These are phyloP conservation scores for Hermetia illucens DNA, from an alignment of 1,140 invertebrate species.

Conservation along the genomic window DNA sequence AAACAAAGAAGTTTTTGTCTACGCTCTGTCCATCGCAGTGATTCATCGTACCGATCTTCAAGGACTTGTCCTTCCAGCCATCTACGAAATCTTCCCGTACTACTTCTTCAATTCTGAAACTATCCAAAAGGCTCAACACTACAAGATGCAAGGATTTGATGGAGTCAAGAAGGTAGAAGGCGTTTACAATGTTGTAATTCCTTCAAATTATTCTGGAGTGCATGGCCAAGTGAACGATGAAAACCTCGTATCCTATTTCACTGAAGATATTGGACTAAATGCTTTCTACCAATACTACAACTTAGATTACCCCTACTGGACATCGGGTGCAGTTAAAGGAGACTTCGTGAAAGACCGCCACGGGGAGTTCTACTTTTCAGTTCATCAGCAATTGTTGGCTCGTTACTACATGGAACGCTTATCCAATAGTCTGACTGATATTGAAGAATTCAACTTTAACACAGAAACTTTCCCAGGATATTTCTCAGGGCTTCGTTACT, in stretches of 20 bases:
- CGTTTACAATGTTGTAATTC: conserved; percentile 32
- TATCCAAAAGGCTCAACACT: conserved; percentile 37
- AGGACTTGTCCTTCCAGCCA: conserved; percentile 41
- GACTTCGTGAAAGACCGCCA: conserved; percentile 37
- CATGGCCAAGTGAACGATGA: conserved; percentile 33
- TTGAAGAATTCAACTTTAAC: conserved; percentile 40
- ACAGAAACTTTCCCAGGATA: conserved; percentile 38
- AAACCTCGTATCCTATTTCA: conserved; percentile 43
- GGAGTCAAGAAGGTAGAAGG: conserved; percentile 34
- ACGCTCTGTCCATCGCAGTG: conserved; percentile 40
- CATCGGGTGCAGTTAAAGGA: conserved; percentile 29
- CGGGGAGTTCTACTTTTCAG: conserved; percentile 43
- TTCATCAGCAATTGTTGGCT: conserved; percentile 44
- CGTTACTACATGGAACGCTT: conserved; percentile 52
- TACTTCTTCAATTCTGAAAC: conserved; percentile 40
- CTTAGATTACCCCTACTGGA: conserved; percentile 36
- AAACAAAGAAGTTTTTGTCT: conserved; percentile 44
- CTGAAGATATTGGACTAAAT: conserved; percentile 53
- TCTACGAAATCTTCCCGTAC: conserved; percentile 48
- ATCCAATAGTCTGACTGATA: conserved; percentile 42
- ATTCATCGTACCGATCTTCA: conserved; percentile 38
- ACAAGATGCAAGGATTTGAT: conserved; percentile 39
- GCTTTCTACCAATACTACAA: conserved; percentile 45
- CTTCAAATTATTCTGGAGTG: conserved; percentile 42
- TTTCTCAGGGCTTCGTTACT: conserved; percentile 41